phyloP scores from a whole-genome alignment of 2,888 invertebrate species.

The Cephus pulcher region DNA sequence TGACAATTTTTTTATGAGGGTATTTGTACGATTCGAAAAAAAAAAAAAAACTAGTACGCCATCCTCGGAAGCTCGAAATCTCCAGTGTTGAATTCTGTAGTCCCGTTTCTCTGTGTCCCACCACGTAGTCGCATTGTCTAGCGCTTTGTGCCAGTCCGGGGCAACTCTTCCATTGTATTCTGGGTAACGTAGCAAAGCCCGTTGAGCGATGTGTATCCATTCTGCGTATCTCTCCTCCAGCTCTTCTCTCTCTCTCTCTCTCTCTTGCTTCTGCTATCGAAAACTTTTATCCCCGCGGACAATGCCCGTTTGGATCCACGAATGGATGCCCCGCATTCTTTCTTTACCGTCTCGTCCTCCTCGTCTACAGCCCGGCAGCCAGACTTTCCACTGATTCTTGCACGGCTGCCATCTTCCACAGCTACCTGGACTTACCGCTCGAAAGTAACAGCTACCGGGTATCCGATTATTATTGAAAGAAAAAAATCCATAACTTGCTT shows the following conservation, averaged over 20 bases:
- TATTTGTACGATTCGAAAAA: too few species aligned
- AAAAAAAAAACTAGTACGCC: too few species aligned
- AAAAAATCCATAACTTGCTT: too few species aligned
- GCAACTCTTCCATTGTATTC: slow-evolving; percentile 28
- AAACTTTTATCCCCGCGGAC: slow-evolving; percentile 13
- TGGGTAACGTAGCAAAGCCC: slow-evolving; percentile 14
- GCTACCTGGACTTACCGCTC: too few species aligned
- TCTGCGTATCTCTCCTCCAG: slow-evolving; percentile 2
- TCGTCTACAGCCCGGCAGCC: not conserved
- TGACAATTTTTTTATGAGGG: too few species aligned
- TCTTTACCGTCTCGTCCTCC: not conserved
- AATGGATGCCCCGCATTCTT: slow-evolving; percentile 4
- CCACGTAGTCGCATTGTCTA: slow-evolving; percentile 42
- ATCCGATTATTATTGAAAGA: too few species aligned
- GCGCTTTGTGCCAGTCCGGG: slow-evolving; percentile 19
- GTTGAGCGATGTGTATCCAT: slow-evolving; percentile 9
- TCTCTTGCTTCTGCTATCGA: slow-evolving; percentile 7
- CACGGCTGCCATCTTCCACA: not conserved
- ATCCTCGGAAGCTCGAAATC: slow-evolving; percentile 31
- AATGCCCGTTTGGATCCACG: slow-evolving; percentile 1
- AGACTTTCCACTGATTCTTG: not conserved
- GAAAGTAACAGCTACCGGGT: too few species aligned
- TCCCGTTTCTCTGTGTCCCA: slow-evolving; percentile 34
- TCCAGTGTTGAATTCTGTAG: slow-evolving; percentile 19
- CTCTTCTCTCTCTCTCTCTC: slow-evolving; percentile 20